A percentile compares a stretch with the other conserved stretches of the same genome.
Evolutionary conservation across 1,140 invertebrate species (phyloP).

Genomic region (Dryas iulia): DNA sequence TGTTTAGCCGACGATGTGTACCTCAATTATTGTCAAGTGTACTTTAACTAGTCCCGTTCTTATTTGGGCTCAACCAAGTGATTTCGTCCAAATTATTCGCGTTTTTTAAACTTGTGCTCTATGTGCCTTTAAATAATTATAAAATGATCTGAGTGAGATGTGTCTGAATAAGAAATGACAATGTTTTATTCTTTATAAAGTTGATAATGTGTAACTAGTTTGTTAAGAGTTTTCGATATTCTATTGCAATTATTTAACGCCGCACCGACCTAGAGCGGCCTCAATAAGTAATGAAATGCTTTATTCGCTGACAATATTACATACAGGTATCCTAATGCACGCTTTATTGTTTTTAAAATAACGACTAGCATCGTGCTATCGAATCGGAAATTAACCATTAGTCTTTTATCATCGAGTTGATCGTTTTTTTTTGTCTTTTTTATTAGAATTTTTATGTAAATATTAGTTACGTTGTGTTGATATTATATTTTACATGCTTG

Average conservation of each 20-base stretch:
- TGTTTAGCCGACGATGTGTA: not conserved
- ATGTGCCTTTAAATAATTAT: slow-evolving; percentile 5
- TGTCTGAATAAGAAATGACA: slow-evolving; percentile 4
- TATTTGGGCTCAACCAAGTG: slow-evolving; percentile 1
- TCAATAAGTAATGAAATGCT: not conserved
- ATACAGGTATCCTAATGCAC: not conserved
- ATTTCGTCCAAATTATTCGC: slow-evolving; percentile 1
- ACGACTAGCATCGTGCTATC: not conserved
- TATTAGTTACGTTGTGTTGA: slow-evolving; percentile 61
- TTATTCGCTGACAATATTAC: not conserved
- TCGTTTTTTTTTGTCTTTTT: slow-evolving; percentile 7
- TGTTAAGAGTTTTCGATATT: slow-evolving; percentile 2
- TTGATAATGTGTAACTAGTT: slow-evolving; percentile 5
- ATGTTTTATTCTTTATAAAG: slow-evolving; percentile 1
- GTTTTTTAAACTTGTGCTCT: not conserved
- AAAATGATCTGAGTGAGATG: slow-evolving; percentile 3
- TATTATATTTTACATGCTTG: slow-evolving; percentile 54
- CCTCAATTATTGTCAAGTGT: not conserved
- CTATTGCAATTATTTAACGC: not conserved
- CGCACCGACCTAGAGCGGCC: not conserved
- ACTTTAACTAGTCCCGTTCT: slow-evolving; percentile 1
- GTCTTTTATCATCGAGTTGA: not conserved
- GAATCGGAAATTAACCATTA: not conserved
- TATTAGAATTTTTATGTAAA: slow-evolving; percentile 42
- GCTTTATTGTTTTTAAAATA: not conserved